phyloP scores from a whole-genome alignment of 2,113 vertebrate species.

The Macrotis lagotis region DNA sequence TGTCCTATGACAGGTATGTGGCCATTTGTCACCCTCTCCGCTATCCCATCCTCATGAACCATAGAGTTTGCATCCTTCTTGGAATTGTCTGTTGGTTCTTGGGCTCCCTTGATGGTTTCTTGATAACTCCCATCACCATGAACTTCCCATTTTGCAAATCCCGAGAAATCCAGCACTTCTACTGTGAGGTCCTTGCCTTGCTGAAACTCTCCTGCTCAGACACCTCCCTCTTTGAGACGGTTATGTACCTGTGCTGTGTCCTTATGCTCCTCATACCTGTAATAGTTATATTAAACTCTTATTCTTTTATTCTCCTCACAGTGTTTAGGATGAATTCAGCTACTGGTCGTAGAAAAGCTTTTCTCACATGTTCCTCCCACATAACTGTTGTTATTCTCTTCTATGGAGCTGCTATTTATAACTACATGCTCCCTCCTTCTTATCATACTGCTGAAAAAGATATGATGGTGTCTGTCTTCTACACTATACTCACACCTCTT shows the following conservation, averaged over 20 bases:
- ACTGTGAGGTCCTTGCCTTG: conserved; percentile 60
- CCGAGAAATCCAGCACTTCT: conserved; percentile 55
- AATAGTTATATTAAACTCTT: conserved; percentile 48
- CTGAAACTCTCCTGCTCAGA: conserved; percentile 55
- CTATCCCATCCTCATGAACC: not conserved
- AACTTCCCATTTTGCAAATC: conserved; percentile 23
- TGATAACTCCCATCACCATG: conserved; percentile 17
- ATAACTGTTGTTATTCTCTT: conserved; percentile 67
- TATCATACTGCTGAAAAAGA: conserved; percentile 52
- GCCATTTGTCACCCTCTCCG: conserved; percentile 17
- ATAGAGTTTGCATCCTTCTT: conserved; percentile 8
- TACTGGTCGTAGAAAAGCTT: conserved; percentile 49
- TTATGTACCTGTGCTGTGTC: conserved; percentile 64
- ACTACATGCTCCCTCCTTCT: conserved; percentile 41
- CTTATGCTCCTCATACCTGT: conserved; percentile 61
- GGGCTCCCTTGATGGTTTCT: conserved; percentile 1
- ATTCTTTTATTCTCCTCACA: conserved; percentile 38
- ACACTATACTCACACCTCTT: conserved; percentile 58
- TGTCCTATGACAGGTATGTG: conserved; percentile 41
- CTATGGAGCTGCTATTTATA: conserved; percentile 50
- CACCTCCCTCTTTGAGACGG: conserved; percentile 41
- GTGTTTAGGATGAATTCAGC: conserved; percentile 49
- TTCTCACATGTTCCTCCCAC: conserved; percentile 61
- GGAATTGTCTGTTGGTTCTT: not conserved
- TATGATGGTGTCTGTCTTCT: conserved; percentile 62